Conservation (phyloP, 2,113 vertebrate species). For the Sialia sialis region DNA sequence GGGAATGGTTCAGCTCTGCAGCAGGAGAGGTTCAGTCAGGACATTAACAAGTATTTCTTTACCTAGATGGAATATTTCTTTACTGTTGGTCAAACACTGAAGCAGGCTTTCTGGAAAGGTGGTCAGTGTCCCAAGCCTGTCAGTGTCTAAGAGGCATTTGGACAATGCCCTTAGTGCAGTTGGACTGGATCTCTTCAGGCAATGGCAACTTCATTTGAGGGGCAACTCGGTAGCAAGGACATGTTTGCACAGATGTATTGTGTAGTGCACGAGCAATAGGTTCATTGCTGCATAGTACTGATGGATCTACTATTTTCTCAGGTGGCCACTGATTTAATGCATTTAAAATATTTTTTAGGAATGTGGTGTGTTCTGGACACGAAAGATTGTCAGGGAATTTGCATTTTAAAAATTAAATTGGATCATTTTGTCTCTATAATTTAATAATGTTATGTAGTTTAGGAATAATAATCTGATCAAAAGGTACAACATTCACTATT, state of each 20-base stretch:
- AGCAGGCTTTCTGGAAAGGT: neutral
- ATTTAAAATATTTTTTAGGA: neutral
- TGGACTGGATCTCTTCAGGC: neutral
- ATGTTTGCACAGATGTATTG: neutral
- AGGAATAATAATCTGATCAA: neutral
- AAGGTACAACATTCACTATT: neutral
- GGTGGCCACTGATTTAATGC: fast-evolving
- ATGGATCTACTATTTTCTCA: neutral
- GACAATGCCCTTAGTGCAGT: neutral
- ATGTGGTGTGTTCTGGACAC: neutral
- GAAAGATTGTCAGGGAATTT: neutral
- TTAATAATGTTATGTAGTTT: neutral
- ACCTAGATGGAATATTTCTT: neutral
- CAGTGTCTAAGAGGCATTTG: neutral
- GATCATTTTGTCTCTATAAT: neutral
- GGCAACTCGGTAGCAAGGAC: neutral
- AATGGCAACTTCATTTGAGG: neutral
- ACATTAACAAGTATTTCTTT: neutral
- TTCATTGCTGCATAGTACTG: neutral
- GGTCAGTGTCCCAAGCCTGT: no score
- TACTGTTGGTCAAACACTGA: neutral
- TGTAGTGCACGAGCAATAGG: neutral
- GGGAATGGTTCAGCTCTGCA: neutral
- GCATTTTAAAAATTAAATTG: neutral
- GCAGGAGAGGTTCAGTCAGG: neutral